Base-by-base conservation (phyloP, 2,797 vertebrate genomes). In the Syndactyla subalaris region DNA sequence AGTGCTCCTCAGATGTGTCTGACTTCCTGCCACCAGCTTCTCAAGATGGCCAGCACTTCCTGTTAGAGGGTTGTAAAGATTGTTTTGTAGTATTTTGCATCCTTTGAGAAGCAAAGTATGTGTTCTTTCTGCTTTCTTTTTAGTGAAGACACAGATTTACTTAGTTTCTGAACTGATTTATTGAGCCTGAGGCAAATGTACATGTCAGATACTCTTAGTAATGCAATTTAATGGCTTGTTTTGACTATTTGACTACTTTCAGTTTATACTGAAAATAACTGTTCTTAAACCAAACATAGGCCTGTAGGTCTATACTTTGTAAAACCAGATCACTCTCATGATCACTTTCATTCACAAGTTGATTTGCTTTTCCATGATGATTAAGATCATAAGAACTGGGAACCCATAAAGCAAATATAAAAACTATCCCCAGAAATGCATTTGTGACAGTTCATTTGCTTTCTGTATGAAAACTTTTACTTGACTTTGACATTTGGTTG, bases 401-500 rank as follows among this genome's bases (percentile, higher is more conserved):
- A 88, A 70, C 59, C 41, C 71, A 10, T 32, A 29, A 36, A 82
- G 36, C 61, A 75, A 71, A 74, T 41, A 13, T 77, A 57, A 61
- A 83, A 90, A 5, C 49, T 66, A 6, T 75, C 36, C 51, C 46
- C 54, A 55, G 55, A 81, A 84, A 62, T 32, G 12, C 54, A 39
- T 78, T 88, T 92, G 58, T n/a, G 49, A 21, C 58, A 73, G 51
- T 81, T 86, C 39, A 24, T 89, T 93, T 92, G 43, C 71, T 85
- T 85, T 91, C 48, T 66, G 6, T 82, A 27, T 46, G 43, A 76
- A 82, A 70, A 36, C 58, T 96, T 94, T 84, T 78, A 19, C 80
- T 78, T 84, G 65, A 18, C 49, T 93, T 84, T 96, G 92, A 78
- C 90, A 65, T 70, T 81, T 92, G 62, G 11, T 78, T 75, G 58